Conservation (phyloP, 2,888 invertebrate genomes). For the Agapetus fuscipes region DNA sequence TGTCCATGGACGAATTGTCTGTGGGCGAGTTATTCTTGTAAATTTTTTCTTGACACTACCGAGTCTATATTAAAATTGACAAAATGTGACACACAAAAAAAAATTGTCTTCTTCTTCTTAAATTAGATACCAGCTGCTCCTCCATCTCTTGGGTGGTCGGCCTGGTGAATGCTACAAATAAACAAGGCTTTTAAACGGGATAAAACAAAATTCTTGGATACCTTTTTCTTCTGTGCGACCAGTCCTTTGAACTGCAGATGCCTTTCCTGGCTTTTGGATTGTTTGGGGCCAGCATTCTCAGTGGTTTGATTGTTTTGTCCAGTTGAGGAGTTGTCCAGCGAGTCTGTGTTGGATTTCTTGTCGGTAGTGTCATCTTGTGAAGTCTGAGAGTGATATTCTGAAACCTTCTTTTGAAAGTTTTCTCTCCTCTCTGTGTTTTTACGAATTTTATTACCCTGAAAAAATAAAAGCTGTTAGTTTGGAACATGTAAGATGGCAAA, state of each 20-base stretch:
- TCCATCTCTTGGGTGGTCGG: too few species aligned
- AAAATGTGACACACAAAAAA: background rate
- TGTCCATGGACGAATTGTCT: too few species aligned
- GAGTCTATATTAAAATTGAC: background rate
- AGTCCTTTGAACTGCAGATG: conserved; percentile 31
- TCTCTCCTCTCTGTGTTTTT: conserved; percentile 32
- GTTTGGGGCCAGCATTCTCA: background rate
- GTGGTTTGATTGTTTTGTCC: too few species aligned
- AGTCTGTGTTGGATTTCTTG: background rate
- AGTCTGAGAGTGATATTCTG: background rate
- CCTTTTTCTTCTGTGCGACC: conserved; percentile 45
- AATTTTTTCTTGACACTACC: too few species aligned
- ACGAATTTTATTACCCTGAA: conserved; percentile 19
- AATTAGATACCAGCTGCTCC: too few species aligned
- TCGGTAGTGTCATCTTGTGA: background rate
- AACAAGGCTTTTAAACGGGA: too few species aligned
- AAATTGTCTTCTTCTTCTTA: too few species aligned
- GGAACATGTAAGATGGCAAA: background rate
- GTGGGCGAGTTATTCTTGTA: too few species aligned
- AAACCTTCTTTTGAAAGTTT: conserved; percentile 23
- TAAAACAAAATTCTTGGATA: too few species aligned
- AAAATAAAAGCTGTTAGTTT: background rate
- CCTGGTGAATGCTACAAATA: too few species aligned
- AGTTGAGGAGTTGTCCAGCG: background rate
- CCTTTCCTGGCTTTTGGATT: background rate